Base-by-base conservation (phyloP, 2,888 invertebrate genomes). In the Amphipyra tragopoginis region DNA sequence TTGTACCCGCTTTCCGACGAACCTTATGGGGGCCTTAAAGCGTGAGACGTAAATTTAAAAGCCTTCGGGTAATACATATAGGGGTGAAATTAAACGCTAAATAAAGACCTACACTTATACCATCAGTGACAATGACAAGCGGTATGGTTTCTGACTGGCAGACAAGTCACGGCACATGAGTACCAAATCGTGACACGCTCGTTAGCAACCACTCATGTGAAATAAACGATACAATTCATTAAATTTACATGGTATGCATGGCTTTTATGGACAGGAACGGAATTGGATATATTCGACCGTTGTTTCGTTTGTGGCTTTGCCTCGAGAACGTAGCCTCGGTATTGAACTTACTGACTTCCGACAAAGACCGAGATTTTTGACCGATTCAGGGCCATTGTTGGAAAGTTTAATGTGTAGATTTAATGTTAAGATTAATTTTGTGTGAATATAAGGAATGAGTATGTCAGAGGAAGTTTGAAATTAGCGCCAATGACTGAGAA, bases 151-250 rank as follows among this genome's bases (percentile, higher is more conserved):
- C 13, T 48, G 39, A 29, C 29, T 10, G 10, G 7, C 36, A 10
- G 10, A 40, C 47, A 36, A 59, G 68, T 68, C 68, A 65, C 72
- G 65, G 51, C 26, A 48, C 49, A 70, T 53, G 49, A 56, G 71
- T 52, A 13, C 10, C 38, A 36, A 47, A 26, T 58, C 64, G 65
- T 65, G 62, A 65, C 45, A 10, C 13, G 13, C 34, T 57, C 49
- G 56, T 60, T 63, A 55, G 9, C 26, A 29, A 10, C 14, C 36
- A 5, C 33, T 42, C 14, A 51, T 15, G 33, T 33, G 40, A 42
- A 39, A 42, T 51, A 33, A 51, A 40, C 33, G 21, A 51, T 42
- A 21, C 39, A 26, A 8, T 49, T 39, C 38, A 49, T 39, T 49
- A 21, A 26, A 6, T 39, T 21, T 5, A 11, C 11, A 43, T 47